Base-by-base conservation (phyloP, 1,140 invertebrate genomes). In the Arion vulgaris region DNA sequence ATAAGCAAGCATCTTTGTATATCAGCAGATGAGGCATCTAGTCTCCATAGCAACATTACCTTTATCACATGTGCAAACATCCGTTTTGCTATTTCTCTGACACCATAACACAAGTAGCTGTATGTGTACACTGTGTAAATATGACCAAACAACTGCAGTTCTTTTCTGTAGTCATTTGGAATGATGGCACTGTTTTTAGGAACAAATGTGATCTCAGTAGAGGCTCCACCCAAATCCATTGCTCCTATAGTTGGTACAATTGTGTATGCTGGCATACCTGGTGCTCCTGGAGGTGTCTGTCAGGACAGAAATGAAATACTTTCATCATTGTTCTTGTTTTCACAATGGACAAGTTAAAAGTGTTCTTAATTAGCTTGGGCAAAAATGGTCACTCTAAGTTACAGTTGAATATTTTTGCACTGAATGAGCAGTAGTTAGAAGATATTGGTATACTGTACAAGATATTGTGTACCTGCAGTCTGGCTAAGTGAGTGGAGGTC, bases 161-260 rank as follows among this genome's bases (percentile, higher is more conserved):
- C 41, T 15, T 83, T 68, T 28, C 57, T 82, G 57, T 90, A 87
- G 11, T 86, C 77, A 9, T 62, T 51, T 15, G 86, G 87, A 38
- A 86, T 82, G 49, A 1, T 49, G 0, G 57, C 41, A 19, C 28
- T 66, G 26, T 53, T 73, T 36, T 84, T 68, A 13, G 90, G 86
- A 82, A 92, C 89, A 87, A 93, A 93, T 0, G 93, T 91, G 19
- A 94, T 93, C 87, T 94, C 94, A 15, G 93, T 93, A 4, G 94
- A 94, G 0, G 94, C 94, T 73, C 94, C 94, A 49, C 94, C 94
- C 84, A 94, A 86, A 86, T 94, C 94, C 57, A 94, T 78, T 9
- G 93, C 91, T 11, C 94, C 94, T 15, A 90, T 75, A 41, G 88
- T 90, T 53, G 71, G 62, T 19, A 84, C 83, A 71, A 81, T 71